Evolutionary conservation across 2,797 vertebrate species (phyloP), one percentile per base, ranked within the genome.

Genomic region (Trachurus trachurus): DNA sequence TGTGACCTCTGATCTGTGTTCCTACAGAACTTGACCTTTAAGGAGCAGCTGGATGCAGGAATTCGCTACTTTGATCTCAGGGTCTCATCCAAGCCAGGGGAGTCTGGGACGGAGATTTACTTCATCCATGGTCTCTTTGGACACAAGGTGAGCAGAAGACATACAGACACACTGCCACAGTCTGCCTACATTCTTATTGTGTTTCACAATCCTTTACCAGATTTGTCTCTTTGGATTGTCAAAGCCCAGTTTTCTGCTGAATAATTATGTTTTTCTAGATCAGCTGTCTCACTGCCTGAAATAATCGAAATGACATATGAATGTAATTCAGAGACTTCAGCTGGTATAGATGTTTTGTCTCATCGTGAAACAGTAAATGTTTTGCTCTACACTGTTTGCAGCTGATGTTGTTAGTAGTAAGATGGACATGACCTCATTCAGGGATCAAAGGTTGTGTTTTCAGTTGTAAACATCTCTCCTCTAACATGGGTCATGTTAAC

Each of bases 41-140:
- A 93, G 59, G 98, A 99, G 88, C 98, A 99, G 81, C 90, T 99
- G 56, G 97, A 99, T 65, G 96, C 96, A 50, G 98, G 98, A 5
- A 99, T 99, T 54, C 98, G 98, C 56, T 99, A 99, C 92, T 99
- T 99, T 61, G 98, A 99, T 88, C 96, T 99, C 37, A 96, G 98
- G 34, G 97, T 99, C 1, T 99, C 98, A 68, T 97, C 98, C 39
- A 99, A 98, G 89, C 98, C 98, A 0, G 95, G 96, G 1, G 97
- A 98, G 65, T 22, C 81, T 0, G 96, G 95, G 56, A 94, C 94
- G 56, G 98, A 99, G 85, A 96, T 97, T 78, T 99, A 97, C 83
- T 99, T 99, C 86, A 98, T 99, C 85, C 98, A 99, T 0, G 98
- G 98, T 13, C 96, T 99, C 77, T 99, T 98, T 89, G 98, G 98